A percentile compares a stretch with the other conserved stretches of the same genome.
phyloP scores from a whole-genome alignment of 2,797 vertebrate genomes.

The Centropyge bicolor region DNA sequence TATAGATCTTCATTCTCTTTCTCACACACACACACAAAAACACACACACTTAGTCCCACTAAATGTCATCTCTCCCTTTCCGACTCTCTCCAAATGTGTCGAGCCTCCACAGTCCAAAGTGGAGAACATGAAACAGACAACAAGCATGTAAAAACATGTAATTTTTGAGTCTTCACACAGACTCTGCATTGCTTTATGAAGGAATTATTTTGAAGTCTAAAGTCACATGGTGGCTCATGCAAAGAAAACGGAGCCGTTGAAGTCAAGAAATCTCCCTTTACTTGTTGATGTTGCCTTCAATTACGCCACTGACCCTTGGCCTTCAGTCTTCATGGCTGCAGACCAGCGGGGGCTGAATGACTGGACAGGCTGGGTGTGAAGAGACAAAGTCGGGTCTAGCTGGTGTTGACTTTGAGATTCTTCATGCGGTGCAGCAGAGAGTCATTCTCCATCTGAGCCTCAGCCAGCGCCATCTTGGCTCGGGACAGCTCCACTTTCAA shows the following conservation, averaged over 20 bases:
- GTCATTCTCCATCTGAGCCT: slow-evolving; percentile 96
- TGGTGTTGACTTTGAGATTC: slow-evolving; percentile 87
- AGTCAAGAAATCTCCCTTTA: slow-evolving; percentile 7
- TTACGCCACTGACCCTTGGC: slow-evolving; percentile 19
- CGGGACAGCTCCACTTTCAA: slow-evolving; percentile 94
- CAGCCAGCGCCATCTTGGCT: slow-evolving; percentile 95
- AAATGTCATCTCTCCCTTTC: slow-evolving; percentile 14
- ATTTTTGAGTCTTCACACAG: slow-evolving; percentile 40
- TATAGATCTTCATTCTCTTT: slow-evolving; percentile 25
- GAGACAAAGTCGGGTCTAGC: slow-evolving; percentile 63
- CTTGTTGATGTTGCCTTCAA: slow-evolving; percentile 34
- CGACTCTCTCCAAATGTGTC: background rate
- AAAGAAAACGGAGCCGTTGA: slow-evolving; percentile 28
- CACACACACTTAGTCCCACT: slow-evolving; percentile 3
- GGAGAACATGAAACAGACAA: slow-evolving; percentile 45
- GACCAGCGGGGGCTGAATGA: slow-evolving; percentile 8
- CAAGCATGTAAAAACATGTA: slow-evolving; percentile 47
- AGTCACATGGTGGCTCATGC: slow-evolving; percentile 39
- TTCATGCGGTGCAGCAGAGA: slow-evolving; percentile 92
- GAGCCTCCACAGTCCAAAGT: slow-evolving; percentile 25
- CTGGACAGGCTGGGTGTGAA: background rate
- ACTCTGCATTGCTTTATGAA: slow-evolving; percentile 63
- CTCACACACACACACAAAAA: slow-evolving; percentile 8
- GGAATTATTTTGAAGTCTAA: slow-evolving; percentile 55
- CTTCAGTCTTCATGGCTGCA: slow-evolving; percentile 16